phyloP scores from a whole-genome alignment of 2,888 invertebrate genomes.

The Tromatobia lineatoria region DNA sequence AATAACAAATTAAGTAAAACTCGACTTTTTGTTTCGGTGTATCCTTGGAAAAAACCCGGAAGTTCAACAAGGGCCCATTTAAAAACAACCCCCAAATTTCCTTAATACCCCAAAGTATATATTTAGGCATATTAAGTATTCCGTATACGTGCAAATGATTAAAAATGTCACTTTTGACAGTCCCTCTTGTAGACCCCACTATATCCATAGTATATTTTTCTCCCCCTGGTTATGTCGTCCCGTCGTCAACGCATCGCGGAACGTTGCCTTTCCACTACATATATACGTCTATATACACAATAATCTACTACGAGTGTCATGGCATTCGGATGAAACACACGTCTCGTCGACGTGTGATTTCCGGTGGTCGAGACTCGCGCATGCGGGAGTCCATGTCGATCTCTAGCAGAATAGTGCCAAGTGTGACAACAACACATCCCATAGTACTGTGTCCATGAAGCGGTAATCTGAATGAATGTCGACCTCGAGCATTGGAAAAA shows the following conservation, averaged over 20 bases:
- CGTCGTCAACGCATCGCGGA: background rate
- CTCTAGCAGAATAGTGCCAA: background rate
- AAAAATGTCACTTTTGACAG: background rate
- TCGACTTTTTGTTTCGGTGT: too few species aligned
- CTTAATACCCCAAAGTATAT: background rate
- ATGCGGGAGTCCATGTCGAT: slow-evolving; percentile 18
- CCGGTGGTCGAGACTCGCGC: slow-evolving; percentile 18
- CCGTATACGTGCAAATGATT: background rate
- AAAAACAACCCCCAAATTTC: too few species aligned
- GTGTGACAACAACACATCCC: slow-evolving; percentile 3
- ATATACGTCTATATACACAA: background rate
- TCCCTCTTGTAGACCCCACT: background rate
- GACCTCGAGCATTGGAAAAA: slow-evolving; percentile 31
- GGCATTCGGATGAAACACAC: slow-evolving; percentile 26
- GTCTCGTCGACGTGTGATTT: slow-evolving; percentile 52
- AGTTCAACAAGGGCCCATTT: too few species aligned
- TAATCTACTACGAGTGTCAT: slow-evolving; percentile 10
- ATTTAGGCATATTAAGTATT: background rate
- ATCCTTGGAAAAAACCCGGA: too few species aligned
- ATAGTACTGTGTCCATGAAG: slow-evolving; percentile 27
- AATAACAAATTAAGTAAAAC: too few species aligned
- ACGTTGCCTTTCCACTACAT: background rate
- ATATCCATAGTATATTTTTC: background rate
- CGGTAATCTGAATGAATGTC: background rate
- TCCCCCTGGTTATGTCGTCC: background rate